These are phyloP conservation scores for Spinus olivaceus DNA, from an alignment of 2,797 vertebrate genomes.

Conservation along the genomic window DNA sequence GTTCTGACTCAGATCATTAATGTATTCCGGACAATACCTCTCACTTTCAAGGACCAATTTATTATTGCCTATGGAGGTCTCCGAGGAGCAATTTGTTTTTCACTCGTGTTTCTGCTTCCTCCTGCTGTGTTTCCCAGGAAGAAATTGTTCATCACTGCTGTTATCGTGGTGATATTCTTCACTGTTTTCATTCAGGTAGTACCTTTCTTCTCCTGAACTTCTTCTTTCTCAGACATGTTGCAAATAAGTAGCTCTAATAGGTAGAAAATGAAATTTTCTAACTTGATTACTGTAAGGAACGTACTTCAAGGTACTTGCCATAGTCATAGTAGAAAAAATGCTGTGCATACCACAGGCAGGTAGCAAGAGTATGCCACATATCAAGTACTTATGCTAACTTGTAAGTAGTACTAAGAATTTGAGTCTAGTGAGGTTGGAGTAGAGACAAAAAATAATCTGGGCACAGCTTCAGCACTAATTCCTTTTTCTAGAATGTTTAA, in stretches of 20 bases:
- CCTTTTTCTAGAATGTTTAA: neutral
- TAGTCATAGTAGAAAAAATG: neutral
- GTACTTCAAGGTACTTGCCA: neutral
- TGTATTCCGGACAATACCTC: slow-evolving; percentile 91
- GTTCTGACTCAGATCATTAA: slow-evolving; percentile 95
- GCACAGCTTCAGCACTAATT: neutral
- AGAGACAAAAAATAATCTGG: slow-evolving; percentile 14
- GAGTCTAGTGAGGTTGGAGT: neutral
- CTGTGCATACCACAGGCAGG: neutral
- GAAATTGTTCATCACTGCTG: slow-evolving; percentile 91
- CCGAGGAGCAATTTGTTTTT: slow-evolving; percentile 93
- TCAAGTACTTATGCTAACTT: neutral
- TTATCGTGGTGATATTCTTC: slow-evolving; percentile 92
- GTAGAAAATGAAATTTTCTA: neutral
- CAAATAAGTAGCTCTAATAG: neutral
- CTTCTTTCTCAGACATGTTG: neutral
- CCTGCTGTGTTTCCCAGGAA: slow-evolving; percentile 83
- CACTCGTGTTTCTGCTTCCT: slow-evolving; percentile 92
- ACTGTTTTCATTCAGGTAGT: slow-evolving; percentile 95
- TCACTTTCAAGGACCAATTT: slow-evolving; percentile 96
- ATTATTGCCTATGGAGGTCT: slow-evolving; percentile 94
- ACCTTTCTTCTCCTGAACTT: neutral
- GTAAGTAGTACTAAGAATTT: slow-evolving; percentile 23
- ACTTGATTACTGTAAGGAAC: neutral
- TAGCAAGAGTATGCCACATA: slow-evolving; percentile 10